Evolutionary conservation across 2,113 vertebrate species (phyloP).

Genomic region (Oriolus oriolus): DNA sequence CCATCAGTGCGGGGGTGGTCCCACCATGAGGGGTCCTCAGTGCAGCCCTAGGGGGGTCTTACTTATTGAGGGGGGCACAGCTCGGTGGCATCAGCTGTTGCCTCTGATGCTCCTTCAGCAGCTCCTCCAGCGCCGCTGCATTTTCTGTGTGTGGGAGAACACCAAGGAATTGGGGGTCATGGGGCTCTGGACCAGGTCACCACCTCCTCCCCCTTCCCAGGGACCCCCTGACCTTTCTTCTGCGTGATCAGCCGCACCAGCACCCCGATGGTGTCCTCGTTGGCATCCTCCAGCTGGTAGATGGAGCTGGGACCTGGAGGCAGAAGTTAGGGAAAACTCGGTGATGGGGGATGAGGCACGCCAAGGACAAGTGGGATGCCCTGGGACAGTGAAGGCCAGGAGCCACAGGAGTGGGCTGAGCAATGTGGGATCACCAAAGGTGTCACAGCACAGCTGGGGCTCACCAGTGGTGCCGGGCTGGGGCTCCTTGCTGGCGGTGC

Average conservation of each 20-base stretch:
- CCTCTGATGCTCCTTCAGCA: constrained; percentile 88
- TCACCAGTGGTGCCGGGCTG: constrained; percentile 75
- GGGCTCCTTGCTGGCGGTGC: constrained; percentile 83
- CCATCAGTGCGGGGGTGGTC: neutral
- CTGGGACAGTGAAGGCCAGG: neutral
- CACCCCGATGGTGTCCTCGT: constrained; percentile 93
- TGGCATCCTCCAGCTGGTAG: constrained; percentile 83
- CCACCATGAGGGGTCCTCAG: rapidly evolving
- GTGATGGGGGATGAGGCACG: neutral
- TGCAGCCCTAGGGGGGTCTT: neutral
- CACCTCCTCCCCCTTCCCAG: neutral
- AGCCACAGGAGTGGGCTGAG: neutral
- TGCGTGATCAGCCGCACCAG: constrained; percentile 92
- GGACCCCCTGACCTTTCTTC: constrained; percentile 83
- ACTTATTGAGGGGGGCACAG: constrained; percentile 81
- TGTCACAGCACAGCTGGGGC: rapidly evolving
- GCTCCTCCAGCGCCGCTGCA: constrained; percentile 88
- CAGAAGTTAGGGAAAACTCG: neutral
- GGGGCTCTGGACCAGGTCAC: neutral
- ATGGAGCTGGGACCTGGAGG: constrained; percentile 74
- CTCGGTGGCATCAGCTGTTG: constrained; percentile 72
- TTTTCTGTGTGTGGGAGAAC: constrained; percentile 76
- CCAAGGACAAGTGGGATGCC: neutral
- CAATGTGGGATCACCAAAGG: rapidly evolving
- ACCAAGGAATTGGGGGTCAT: neutral